phyloP scores from a whole-genome alignment of 1,140 invertebrate species.

The Drosophila pectinifera region DNA sequence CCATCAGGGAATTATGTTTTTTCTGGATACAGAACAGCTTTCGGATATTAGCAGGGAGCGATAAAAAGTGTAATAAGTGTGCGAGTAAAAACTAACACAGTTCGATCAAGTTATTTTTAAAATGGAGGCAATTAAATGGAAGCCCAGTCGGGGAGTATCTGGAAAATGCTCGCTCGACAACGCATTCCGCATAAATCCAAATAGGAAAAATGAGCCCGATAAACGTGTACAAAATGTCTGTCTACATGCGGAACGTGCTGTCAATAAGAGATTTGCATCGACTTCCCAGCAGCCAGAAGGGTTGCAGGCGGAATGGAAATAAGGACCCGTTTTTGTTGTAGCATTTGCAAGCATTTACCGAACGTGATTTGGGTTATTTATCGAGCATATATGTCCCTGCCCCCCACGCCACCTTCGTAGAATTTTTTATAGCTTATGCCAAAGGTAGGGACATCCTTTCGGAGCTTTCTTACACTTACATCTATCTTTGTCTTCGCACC shows the following conservation, averaged over 20 bases:
- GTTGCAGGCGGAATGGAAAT: constrained; percentile 23
- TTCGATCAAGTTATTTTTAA: constrained; percentile 8
- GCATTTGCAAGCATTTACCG: constrained; percentile 76
- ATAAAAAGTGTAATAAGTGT: no score
- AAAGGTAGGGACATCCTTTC: background rate
- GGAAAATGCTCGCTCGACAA: constrained; percentile 6
- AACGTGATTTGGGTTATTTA: constrained; percentile 80
- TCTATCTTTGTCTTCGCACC: no score
- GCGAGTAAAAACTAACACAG: background rate
- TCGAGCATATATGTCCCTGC: constrained; percentile 57
- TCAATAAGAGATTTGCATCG: constrained; percentile 79
- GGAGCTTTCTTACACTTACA: no score
- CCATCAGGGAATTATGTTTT: background rate
- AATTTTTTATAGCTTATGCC: constrained; percentile 7
- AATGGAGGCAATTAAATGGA: constrained; percentile 11
- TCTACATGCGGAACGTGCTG: constrained; percentile 71
- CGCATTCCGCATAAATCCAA: constrained; percentile 11
- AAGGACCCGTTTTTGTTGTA: constrained; percentile 45
- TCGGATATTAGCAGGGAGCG: background rate
- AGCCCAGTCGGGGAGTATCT: background rate
- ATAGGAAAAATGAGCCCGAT: constrained; percentile 11
- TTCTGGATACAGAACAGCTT: background rate
- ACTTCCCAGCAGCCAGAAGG: constrained; percentile 45
- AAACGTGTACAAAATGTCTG: constrained; percentile 70
- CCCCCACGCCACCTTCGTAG: background rate